Evolutionary conservation across 2,113 vertebrate genomes (phyloP).

Genomic region (Speoplatyrhinus poulsoni): DNA sequence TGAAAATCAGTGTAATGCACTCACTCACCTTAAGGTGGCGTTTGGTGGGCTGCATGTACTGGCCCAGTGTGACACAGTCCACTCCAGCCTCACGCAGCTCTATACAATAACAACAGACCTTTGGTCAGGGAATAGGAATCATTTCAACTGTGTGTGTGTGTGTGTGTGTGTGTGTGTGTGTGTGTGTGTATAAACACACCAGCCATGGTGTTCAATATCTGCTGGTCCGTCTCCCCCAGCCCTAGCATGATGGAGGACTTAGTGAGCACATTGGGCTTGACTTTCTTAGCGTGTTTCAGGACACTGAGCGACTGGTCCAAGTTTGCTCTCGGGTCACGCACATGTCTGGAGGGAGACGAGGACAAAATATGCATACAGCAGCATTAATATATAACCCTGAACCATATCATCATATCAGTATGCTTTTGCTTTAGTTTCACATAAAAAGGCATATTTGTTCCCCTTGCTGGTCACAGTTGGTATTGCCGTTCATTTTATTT

Average conservation of each 20-base stretch:
- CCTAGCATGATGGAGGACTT: conserved; percentile 98
- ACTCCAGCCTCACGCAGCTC: conserved; percentile 87
- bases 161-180: not conserved
- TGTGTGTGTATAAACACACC: conserved; percentile 68
- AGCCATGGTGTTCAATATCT: conserved; percentile 83
- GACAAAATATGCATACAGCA: not conserved
- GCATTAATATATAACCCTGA: no score
- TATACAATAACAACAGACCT: conserved; percentile 51
- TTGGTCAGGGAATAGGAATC: not conserved
- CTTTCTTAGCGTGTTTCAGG: conserved; percentile 85
- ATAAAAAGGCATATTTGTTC: not conserved
- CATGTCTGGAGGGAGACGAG: conserved; percentile 73
- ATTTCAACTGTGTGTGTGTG: not conserved
- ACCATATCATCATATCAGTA: not conserved
- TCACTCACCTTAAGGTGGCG: conserved; percentile 88
- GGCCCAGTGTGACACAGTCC: conserved; percentile 94
- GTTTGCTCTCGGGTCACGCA: conserved; percentile 91
- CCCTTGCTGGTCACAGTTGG: conserved; percentile 50
- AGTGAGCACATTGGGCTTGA: conserved; percentile 82
- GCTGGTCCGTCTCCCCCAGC: conserved; percentile 87
- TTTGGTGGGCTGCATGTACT: conserved; percentile 99
- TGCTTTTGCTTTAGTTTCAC: not conserved
- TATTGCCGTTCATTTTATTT: not conserved
- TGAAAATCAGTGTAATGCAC: not conserved
- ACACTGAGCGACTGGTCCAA: conserved; percentile 89